Evolutionary conservation across 2,888 invertebrate genomes (phyloP).

Genomic region (Agelastica alni): DNA sequence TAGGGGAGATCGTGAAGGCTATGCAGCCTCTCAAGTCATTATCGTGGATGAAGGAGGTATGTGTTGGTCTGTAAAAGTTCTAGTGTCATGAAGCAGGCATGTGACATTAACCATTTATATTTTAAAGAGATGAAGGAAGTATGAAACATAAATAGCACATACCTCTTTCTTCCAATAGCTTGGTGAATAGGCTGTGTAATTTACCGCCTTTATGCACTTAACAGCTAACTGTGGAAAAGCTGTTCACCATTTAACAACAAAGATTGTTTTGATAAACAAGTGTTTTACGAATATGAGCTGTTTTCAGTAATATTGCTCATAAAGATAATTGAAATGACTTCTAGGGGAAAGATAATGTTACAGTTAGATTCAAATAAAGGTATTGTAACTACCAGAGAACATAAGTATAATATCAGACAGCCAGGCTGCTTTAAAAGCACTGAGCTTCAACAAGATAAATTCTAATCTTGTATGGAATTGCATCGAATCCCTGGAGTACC

Average conservation of each 20-base stretch:
- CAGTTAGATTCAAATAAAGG: constrained; percentile 9
- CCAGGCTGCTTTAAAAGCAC: too few relatives aligned
- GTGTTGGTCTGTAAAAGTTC: not conserved
- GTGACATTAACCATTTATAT: constrained; percentile 5
- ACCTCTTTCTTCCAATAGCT: constrained; percentile 10
- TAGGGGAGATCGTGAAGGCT: too few relatives aligned
- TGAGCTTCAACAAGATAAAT: too few relatives aligned
- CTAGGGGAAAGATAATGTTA: constrained; percentile 14
- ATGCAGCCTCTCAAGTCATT: not conserved
- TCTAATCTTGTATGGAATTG: too few relatives aligned
- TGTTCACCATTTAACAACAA: not conserved
- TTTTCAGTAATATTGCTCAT: constrained; percentile 2
- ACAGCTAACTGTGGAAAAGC: not conserved
- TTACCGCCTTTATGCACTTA: constrained; percentile 6
- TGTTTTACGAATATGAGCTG: not conserved
- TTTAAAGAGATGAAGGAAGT: constrained; percentile 7
- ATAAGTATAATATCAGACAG: too few relatives aligned
- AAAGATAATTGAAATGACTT: constrained; percentile 8
- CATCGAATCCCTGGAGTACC: too few relatives aligned
- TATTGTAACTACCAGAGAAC: constrained; percentile 7
- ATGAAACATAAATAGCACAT: constrained; percentile 13
- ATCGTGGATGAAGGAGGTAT: constrained; percentile 1
- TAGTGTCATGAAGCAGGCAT: not conserved
- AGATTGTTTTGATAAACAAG: not conserved
- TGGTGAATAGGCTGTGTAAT: not conserved